phyloP scores from a whole-genome alignment of 1,140 invertebrate species.

The Calliopsis andreniformis region DNA sequence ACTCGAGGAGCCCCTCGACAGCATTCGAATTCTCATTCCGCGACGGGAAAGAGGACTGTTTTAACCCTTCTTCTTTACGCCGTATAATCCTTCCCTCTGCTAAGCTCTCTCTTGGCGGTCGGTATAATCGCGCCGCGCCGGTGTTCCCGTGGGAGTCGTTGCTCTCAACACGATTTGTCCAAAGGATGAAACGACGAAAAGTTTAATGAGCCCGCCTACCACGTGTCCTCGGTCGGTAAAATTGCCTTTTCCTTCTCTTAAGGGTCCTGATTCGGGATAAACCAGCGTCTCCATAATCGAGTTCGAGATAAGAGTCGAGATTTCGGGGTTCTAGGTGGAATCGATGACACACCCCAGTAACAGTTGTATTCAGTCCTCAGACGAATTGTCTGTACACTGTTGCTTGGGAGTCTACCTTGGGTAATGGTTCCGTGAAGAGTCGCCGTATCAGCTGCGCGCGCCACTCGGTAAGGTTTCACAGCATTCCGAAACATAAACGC shows the following conservation, averaged over 20 bases:
- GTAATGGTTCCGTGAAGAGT: not conserved
- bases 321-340: not conserved
- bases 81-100: conserved; percentile 56
- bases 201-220: conserved; percentile 76
- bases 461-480: not conserved
- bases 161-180: conserved; percentile 66
- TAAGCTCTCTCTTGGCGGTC: conserved; percentile 37
- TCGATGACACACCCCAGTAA: not conserved
- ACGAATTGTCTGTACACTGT: not conserved
- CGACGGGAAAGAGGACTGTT: conserved; percentile 36
- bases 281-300: not conserved
- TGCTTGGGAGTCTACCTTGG: not conserved
- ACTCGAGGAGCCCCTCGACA: conserved; percentile 17
- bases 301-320: too few species aligned
- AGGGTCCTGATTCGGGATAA: conserved; percentile 19
- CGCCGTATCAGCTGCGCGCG: not conserved
- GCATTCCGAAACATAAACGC: conserved; percentile 57
- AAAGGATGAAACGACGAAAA: conserved; percentile 78
- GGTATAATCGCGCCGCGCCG: conserved; percentile 74
- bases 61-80: conserved; percentile 66
- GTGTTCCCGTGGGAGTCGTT: conserved; percentile 71
- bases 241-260: conserved; percentile 48
- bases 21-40: conserved; percentile 56
- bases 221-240: conserved; percentile 50
- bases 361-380: too few species aligned